Evolutionary conservation across 1,140 invertebrate genomes (phyloP).

Genomic region (Hermetia illucens): DNA sequence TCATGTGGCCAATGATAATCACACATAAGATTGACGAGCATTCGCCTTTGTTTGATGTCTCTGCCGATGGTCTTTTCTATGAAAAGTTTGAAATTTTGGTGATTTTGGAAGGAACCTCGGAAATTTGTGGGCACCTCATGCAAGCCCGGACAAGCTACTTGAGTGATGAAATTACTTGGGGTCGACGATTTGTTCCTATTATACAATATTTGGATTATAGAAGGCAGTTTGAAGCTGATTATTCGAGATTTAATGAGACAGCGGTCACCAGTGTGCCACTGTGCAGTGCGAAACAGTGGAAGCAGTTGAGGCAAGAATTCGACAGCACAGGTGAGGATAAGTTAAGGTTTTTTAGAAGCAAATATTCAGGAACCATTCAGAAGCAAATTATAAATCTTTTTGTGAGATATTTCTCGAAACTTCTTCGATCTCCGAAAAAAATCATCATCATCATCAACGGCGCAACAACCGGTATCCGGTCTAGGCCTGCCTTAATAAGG

Average conservation of each 20-base stretch:
- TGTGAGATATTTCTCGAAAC: no score
- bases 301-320: constrained; percentile 61
- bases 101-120: constrained; percentile 59
- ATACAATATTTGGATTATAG: constrained; percentile 78
- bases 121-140: constrained; percentile 49
- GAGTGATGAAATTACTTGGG: constrained; percentile 56
- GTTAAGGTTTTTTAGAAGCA: no score
- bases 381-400: no score
- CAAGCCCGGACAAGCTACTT: constrained; percentile 50
- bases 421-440: no score
- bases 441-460: no score
- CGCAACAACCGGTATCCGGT: no score
- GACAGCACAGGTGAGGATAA: constrained; percentile 66
- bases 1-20: constrained; percentile 78
- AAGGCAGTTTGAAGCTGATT: constrained; percentile 82
- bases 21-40: constrained; percentile 54
- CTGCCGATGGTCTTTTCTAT: constrained; percentile 63
- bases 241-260: constrained; percentile 79
- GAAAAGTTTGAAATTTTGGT: constrained; percentile 60
- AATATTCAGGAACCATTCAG: no score
- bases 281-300: constrained; percentile 66
- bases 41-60: constrained; percentile 66
- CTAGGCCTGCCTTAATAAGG: no score
- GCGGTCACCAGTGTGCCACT: constrained; percentile 75
- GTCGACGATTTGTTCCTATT: constrained; percentile 49